phyloP scores from a whole-genome alignment of 2,113 vertebrate genomes.

The Seriola dumerili region DNA sequence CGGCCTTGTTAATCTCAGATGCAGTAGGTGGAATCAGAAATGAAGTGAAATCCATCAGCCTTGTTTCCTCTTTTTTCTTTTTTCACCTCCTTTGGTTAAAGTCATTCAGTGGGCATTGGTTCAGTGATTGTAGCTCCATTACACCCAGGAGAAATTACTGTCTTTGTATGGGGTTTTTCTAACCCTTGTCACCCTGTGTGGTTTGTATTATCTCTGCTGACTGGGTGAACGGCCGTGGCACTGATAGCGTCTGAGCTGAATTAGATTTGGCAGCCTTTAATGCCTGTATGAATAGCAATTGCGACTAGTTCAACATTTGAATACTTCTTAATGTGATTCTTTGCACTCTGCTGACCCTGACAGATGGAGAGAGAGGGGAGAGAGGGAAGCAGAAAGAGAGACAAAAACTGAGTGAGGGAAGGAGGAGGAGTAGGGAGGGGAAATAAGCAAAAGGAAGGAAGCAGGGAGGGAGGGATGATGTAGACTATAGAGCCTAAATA shows the following conservation, averaged over 20 bases:
- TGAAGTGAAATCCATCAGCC: conserved; percentile 48
- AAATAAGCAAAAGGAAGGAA: not conserved
- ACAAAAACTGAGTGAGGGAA: not conserved
- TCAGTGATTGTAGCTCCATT: conserved; percentile 65
- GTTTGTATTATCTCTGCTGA: conserved; percentile 66
- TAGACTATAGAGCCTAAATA: conserved; percentile 41
- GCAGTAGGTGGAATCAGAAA: conserved; percentile 52
- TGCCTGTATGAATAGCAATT: conserved; percentile 77
- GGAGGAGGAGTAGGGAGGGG: not conserved
- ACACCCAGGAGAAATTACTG: conserved; percentile 63
- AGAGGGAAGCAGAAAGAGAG: not conserved
- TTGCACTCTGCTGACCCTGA: conserved; percentile 73
- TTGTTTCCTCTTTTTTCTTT: conserved; percentile 19
- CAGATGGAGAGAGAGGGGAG: conserved; percentile 44
- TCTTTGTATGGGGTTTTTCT: conserved; percentile 51
- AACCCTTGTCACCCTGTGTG: conserved; percentile 38
- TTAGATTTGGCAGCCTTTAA: conserved; percentile 76
- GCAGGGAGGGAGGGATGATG: conserved; percentile 16
- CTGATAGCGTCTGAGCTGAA: conserved; percentile 60
- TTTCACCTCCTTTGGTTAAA: conserved; percentile 23
- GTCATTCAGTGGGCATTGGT: conserved; percentile 35
- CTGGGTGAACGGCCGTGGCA: conserved; percentile 51
- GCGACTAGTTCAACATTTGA: conserved; percentile 71
- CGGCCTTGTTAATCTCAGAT: conserved; percentile 68
- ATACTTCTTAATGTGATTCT: conserved; percentile 71